Evolutionary conservation across 2,888 invertebrate species (phyloP).

Genomic region (Meloe dianella): DNA sequence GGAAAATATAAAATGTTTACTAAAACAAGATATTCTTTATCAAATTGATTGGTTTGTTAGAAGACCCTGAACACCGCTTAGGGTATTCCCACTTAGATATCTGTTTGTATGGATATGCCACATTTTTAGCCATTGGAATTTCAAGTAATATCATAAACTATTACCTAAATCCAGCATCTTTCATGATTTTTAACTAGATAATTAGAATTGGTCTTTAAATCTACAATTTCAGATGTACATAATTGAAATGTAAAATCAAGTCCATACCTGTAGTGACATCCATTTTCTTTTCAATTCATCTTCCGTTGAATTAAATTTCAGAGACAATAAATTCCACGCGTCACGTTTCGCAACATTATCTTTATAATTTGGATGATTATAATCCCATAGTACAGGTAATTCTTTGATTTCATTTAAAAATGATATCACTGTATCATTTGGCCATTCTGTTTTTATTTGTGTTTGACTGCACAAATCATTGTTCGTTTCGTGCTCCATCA

Average conservation of each 20-base stretch:
- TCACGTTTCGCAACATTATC: neutral
- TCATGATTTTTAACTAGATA: no score
- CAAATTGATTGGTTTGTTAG: no score
- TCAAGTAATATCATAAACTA: no score
- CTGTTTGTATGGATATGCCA: no score
- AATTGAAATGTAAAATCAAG: no score
- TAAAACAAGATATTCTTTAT: no score
- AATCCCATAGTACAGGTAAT: neutral
- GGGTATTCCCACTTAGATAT: no score
- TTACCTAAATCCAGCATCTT: no score
- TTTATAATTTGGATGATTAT: neutral
- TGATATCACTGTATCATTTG: neutral
- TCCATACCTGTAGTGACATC: neutral
- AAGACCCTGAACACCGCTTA: no score
- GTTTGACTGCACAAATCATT: neutral
- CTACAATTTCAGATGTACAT: no score
- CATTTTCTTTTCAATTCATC: conserved; percentile 1
- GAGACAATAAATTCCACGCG: neutral
- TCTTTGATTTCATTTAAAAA: neutral
- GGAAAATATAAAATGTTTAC: neutral
- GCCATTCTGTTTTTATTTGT: neutral
- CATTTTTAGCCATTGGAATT: no score
- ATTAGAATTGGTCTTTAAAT: no score
- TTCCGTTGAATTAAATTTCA: neutral
- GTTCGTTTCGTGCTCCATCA: conserved; percentile 3